Conservation (phyloP, 2,888 invertebrate genomes). For the Pheosia tremula region DNA sequence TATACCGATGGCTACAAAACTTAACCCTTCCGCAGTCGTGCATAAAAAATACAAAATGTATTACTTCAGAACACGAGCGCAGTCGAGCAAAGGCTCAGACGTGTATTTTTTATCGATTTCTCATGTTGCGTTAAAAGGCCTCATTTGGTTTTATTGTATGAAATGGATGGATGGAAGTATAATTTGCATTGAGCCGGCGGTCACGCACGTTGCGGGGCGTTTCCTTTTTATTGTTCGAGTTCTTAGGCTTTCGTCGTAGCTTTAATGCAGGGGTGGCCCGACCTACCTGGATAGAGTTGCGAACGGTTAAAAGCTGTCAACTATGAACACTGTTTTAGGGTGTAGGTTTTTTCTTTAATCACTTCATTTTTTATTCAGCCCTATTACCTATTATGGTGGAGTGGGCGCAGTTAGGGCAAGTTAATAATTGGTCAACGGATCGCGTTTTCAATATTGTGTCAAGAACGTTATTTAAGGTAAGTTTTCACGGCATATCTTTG, state of each 20-base stretch:
- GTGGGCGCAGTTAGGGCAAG: constrained; percentile 11
- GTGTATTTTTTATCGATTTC: constrained; percentile 76
- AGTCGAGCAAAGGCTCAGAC: constrained; percentile 33
- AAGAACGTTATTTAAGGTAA: constrained; percentile 4
- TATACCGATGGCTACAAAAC: background rate
- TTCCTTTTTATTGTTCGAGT: constrained; percentile 74
- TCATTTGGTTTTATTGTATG: constrained; percentile 82
- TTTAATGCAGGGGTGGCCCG: constrained; percentile 60
- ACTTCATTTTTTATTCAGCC: constrained; percentile 31
- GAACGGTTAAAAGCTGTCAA: constrained; percentile 42
- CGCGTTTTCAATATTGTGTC: constrained; percentile 8
- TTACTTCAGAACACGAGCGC: constrained; percentile 3
- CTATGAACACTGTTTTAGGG: constrained; percentile 29
- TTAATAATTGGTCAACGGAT: constrained; percentile 15
- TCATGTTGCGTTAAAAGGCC: constrained; percentile 81
- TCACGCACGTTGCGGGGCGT: constrained; percentile 72
- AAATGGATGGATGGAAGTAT: constrained; percentile 80
- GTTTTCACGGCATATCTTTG: background rate
- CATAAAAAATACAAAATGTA: constrained; percentile 6
- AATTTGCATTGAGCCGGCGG: constrained; percentile 81
- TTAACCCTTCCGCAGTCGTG: constrained; percentile 5
- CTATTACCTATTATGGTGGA: constrained; percentile 20
- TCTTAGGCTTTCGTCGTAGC: constrained; percentile 65
- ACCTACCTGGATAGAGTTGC: constrained; percentile 46
- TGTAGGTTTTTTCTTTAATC: constrained; percentile 37